Evolutionary conservation across 2,113 vertebrate genomes (phyloP), one percentile per base, ranked within the genome.

Genomic region (Nyctereutes procyonoides): DNA sequence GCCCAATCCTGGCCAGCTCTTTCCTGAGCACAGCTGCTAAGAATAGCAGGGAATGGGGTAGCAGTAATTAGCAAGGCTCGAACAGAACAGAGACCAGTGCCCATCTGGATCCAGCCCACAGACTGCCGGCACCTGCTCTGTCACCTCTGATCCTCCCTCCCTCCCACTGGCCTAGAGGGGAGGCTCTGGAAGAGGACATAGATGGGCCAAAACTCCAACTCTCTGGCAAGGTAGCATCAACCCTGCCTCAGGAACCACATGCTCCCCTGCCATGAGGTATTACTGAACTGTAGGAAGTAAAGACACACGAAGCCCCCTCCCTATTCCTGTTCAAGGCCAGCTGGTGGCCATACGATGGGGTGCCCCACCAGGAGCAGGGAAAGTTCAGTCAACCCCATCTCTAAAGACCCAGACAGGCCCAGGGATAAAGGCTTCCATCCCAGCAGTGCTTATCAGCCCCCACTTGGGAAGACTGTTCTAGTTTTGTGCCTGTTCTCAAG

Each of bases 11-110:
- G 95, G 76, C 79, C 98, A 85, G 96, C 97, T 97, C 98, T 96
- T 67, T 80, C 93, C 96, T 97, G 97, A 98, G 98, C 92, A 97
- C 97, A 98, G 96, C 28, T 96, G 67, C 98, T 98, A 99, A 98
- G 97, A 98, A 99, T 98, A 98, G 98, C 81, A 90, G 32, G 1
- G 0, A 88, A 93, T 77, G 94, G 98, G 97, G 95, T 98, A 96
- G 97, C 98, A 97, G 95, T 94, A 95, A 98, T 87, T 76, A 97
- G 97, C 84, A 94, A 94, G 12, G 77, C 84, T 94, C 35, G 0
- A 17, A 86, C 63, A 97, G 74, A 77, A 58, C 48, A 91, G 55
- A 92, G 93, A 88, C 74, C 38, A 0, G 30, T 80, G 74, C 73
- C 0, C 3, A 90, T 30, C 17, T 22, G 43, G 60, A 67, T 88